A percentile compares a stretch with the other conserved stretches of the same genome.
Evolutionary conservation across 92 coral and sea anemone genomes (phyloP).

Genomic region (Muricea muricata): DNA sequence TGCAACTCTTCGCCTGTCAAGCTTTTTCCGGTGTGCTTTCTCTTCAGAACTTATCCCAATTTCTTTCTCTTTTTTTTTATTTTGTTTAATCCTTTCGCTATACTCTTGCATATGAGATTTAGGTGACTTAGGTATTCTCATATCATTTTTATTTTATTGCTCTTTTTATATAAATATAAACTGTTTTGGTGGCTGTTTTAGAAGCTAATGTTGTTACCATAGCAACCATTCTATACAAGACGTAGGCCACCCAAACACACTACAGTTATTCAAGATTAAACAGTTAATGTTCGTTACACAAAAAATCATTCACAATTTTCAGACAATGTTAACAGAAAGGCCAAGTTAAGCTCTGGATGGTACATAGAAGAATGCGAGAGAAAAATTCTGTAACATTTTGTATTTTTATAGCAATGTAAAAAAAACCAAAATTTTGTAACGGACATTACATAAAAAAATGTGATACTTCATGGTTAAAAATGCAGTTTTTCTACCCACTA

Average conservation of each 20-base stretch:
- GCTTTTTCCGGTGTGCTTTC: constrained; percentile 52
- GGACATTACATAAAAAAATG: background rate
- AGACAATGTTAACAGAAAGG: too few relatives aligned
- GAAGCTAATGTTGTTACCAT: background rate
- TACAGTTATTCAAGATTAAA: background rate
- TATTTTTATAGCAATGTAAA: too few relatives aligned
- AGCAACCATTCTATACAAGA: background rate
- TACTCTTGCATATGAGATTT: constrained; percentile 46
- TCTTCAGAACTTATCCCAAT: constrained; percentile 47
- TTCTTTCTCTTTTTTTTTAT: constrained; percentile 40
- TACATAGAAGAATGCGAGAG: background rate
- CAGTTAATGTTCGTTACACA: background rate
- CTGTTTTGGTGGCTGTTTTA: too few relatives aligned
- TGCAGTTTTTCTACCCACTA: background rate
- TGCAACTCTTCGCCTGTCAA: constrained; percentile 53
- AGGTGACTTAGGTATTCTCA: constrained; percentile 42
- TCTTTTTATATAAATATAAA: background rate
- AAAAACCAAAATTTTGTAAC: background rate
- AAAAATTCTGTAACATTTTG: too few relatives aligned
- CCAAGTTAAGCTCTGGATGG: background rate
- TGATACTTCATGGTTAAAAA: too few relatives aligned
- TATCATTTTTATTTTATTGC: background rate
- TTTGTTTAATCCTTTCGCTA: constrained; percentile 28
- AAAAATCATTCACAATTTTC: too few relatives aligned
- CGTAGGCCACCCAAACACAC: background rate